Base-by-base conservation (phyloP, 2,113 vertebrate genomes). In the Orientallactaga bullata region DNA sequence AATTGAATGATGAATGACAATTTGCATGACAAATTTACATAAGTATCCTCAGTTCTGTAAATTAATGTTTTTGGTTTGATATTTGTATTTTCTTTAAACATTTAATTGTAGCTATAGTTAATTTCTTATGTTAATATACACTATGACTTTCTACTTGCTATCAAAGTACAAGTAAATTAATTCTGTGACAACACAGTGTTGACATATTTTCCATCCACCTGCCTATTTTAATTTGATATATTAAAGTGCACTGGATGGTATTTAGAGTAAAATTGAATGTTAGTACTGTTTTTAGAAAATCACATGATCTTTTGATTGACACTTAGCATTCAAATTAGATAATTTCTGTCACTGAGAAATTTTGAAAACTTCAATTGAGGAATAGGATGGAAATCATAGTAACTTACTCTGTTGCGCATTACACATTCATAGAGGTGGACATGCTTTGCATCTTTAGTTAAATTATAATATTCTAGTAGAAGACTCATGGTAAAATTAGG, bases 251-350 rank as follows among this genome's bases (percentile, higher is more conserved):
- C 58, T 47, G 23, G 16, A 23, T 85, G 42, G 42, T 6, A 18
- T 86, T 89, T 92, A 47, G 78, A 89, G 58, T 91, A 24, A 92
- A 95, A 95, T 26, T 30, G 58, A 78, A 80, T 55, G 30, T 90
- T 88, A 89, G 87, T 37, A 78, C 63, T 1, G 32, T 88, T 95
- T 92, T 93, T 96, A 85, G 2, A 93, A 96, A 83, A 55, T 74
- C 18, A 17, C 9, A 47, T 78, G 65, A 58, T 84, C 55, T 87
- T 7, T 60, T 4, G 13, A 74, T 94, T 87, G 60, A 79, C 21
- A 79, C n/a, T 95, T 13, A 55, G 1, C 47, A 37, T 80, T 21
- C 39, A 95, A 92, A 77, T 35, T 28, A 90, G 17, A 92, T 55
- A 55, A 55, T 89, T 85, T 28, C 60, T 85, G 0, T 89, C 69